phyloP scores from a whole-genome alignment of 2,888 invertebrate species.

The Xylocampa areola region DNA sequence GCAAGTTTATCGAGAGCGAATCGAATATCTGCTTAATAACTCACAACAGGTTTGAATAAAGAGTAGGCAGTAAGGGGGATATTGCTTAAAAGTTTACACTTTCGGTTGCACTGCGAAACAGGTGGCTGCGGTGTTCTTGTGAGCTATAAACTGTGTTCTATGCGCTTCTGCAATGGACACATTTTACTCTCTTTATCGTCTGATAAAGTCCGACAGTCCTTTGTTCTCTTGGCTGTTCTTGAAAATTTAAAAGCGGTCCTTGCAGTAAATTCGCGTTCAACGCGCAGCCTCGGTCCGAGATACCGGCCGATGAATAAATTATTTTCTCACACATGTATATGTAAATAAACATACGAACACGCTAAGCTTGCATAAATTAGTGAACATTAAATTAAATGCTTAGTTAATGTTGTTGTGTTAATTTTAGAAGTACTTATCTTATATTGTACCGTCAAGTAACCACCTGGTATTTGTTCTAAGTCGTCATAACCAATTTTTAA shows the following conservation, averaged over 20 bases:
- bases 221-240: slow-evolving; percentile 79
- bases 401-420: slow-evolving; percentile 1
- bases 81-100: slow-evolving; percentile 55
- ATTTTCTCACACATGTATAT: slow-evolving; percentile 57
- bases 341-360: slow-evolving; percentile 38
- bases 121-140: slow-evolving; percentile 72
- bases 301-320: slow-evolving; percentile 79
- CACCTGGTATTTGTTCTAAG: too few species aligned
- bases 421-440: slow-evolving; percentile 3
- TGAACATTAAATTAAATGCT: slow-evolving; percentile 26
- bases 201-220: slow-evolving; percentile 80
- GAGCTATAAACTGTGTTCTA: slow-evolving; percentile 71
- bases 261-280: slow-evolving; percentile 78
- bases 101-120: slow-evolving; percentile 57
- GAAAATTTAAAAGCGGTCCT: slow-evolving; percentile 84
- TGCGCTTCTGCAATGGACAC: slow-evolving; percentile 80
- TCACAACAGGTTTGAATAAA: slow-evolving; percentile 38
- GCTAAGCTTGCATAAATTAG: slow-evolving; percentile 49
- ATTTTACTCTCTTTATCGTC: slow-evolving; percentile 84
- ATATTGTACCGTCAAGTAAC: too few species aligned
- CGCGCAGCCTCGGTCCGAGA: slow-evolving; percentile 67
- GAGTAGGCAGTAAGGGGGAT: slow-evolving; percentile 37
- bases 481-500: too few species aligned
- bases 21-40: slow-evolving; percentile 34
- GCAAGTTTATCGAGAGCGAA: slow-evolving; percentile 29